Evolutionary conservation across 2,113 vertebrate species (phyloP).

Genomic region (Rhegmatorhina hoffmannsi): DNA sequence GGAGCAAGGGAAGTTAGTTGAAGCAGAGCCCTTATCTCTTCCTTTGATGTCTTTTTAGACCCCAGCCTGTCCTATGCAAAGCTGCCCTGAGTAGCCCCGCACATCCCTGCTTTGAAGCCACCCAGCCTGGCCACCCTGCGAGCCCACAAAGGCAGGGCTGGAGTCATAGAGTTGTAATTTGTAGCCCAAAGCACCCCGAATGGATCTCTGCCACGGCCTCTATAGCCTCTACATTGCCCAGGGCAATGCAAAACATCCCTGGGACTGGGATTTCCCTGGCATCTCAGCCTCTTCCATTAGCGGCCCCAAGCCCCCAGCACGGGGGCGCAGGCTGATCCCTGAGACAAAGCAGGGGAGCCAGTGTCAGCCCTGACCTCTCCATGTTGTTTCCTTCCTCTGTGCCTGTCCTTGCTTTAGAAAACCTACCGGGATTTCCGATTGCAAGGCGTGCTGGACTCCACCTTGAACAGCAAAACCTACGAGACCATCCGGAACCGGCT

Average conservation of each 20-base stretch:
- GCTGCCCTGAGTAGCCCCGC: neutral
- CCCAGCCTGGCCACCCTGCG: accelerated
- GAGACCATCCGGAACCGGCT: constrained; percentile 96
- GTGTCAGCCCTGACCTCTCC: neutral
- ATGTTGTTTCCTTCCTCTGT: neutral
- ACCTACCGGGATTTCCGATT: constrained; percentile 98
- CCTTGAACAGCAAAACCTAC: constrained; percentile 97
- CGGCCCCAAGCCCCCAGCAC: accelerated
- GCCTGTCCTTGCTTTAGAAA: constrained; percentile 80
- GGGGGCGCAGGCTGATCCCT: accelerated
- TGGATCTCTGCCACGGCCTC: neutral
- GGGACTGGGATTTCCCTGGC: neutral
- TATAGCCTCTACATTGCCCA: accelerated
- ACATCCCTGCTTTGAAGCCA: neutral
- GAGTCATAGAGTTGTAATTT: neutral
- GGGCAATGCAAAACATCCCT: accelerated
- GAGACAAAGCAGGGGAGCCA: neutral
- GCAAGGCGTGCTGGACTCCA: constrained; percentile 99
- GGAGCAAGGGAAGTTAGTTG: neutral
- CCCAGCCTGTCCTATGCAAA: accelerated
- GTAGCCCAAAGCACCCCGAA: neutral
- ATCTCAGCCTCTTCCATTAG: neutral
- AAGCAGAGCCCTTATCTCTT: neutral
- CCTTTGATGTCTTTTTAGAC: neutral
- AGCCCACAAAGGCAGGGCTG: neutral